Base-by-base conservation (phyloP, 30 jellyfish, hydroid and myxozoan genomes). In the Chrysaora quinquecirrha region DNA sequence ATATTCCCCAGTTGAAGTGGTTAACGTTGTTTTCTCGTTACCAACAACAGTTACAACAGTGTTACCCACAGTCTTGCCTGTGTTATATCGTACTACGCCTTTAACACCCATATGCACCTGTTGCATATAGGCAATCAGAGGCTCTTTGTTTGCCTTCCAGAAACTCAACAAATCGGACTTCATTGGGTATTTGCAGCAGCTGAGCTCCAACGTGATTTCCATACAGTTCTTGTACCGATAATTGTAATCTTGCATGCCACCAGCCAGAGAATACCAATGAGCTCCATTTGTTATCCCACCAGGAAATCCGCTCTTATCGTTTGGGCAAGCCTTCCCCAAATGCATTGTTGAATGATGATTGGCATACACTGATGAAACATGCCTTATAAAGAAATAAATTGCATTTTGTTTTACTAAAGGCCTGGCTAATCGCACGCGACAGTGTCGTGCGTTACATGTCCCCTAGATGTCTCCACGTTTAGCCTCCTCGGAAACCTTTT, bases 161-260 rank as follows among this genome's bases (percentile, higher is more conserved):
- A 63, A 68, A n/a, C 20, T 0, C 47, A 22, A 48, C 34, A 87
- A 87, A 68, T 58, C 47, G 2, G 58, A 18, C 19, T 29, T 61
- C 34, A 14, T 19, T 12, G 97, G 97, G 73, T 73, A 84, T 56
- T 95, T 95, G 61, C 83, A 50, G 60, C 99, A 95, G 72, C 99
- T 88, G 20, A 95, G 43, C 67, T 88, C 99, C 70, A 95, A 34
- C 20, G 97, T 88, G 52, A 95, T 79, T 66, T 95, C 99, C 75
- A 95, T 83, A 71, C 99, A 95, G 75, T 95, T 88, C 19, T 96
- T 71, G 64, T 76, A 84, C 28, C 87, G 86, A 84, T 95, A 95
- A 66, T 95, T 95, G 93, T 95, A 95, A 71, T 95, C 99, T 69
- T 95, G 99, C 99, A 95, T 95, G 4, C 99, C 97, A 1, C 99